These are phyloP conservation scores for Cyclophora punctaria DNA, from an alignment of 2,888 invertebrate genomes.

Conservation along the genomic window DNA sequence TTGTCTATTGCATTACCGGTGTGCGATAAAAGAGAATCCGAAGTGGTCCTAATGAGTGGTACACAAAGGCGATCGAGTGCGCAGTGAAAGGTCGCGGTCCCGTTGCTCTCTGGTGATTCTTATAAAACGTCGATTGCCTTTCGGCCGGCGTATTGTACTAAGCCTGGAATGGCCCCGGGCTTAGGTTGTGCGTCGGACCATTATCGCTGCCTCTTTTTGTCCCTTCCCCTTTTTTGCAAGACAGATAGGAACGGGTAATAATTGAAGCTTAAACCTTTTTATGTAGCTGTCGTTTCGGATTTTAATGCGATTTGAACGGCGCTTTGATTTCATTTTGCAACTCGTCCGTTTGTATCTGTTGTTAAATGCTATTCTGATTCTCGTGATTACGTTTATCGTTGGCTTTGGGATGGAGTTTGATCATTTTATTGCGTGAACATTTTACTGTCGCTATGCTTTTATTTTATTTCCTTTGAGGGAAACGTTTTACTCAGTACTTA, in stretches of 20 bases:
- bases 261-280: conserved; percentile 63
- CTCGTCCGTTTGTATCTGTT: conserved; percentile 42
- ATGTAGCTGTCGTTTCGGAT: conserved; percentile 35
- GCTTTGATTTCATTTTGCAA: conserved; percentile 46
- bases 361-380: conserved; percentile 21
- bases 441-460: neutral
- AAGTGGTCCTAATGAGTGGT: conserved; percentile 49
- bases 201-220: conserved; percentile 59
- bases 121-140: conserved; percentile 57
- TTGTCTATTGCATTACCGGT: conserved; percentile 23
- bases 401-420: neutral
- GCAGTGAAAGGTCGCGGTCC: conserved; percentile 38
- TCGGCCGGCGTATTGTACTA: conserved; percentile 52
- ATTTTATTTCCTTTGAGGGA: neutral
- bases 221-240: conserved; percentile 41
- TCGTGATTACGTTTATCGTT: conserved; percentile 10
- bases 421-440: neutral
- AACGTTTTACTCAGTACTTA: neutral
- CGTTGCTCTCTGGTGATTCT: conserved; percentile 46
- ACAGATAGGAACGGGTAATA: conserved; percentile 67
- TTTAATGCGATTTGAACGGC: conserved; percentile 44
- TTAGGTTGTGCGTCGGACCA: conserved; percentile 42
- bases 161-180: conserved; percentile 47
- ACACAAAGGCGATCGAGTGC: conserved; percentile 42
- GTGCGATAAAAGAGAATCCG: conserved; percentile 37